Conservation (phyloP, 2,797 vertebrate genomes). For the Danio albolineatus region DNA sequence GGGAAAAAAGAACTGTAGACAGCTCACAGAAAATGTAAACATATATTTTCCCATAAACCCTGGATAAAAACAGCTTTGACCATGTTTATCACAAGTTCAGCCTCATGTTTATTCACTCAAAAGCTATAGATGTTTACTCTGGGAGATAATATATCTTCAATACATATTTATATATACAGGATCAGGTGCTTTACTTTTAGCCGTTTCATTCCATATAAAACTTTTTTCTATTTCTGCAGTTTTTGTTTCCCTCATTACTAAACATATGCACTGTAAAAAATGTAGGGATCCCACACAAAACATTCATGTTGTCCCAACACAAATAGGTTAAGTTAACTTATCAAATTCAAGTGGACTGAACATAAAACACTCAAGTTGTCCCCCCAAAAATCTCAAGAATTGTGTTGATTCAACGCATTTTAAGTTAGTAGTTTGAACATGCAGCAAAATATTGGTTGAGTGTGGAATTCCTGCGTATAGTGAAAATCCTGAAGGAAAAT, state of each 20-base stretch:
- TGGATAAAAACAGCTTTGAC: constrained; percentile 6
- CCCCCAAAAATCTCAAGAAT: no score
- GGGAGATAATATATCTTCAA: constrained; percentile 6
- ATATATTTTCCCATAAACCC: constrained; percentile 27
- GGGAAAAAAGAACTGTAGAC: constrained; percentile 19
- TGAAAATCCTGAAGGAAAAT: not conserved
- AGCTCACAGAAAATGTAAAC: constrained; percentile 40
- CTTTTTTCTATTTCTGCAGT: not conserved
- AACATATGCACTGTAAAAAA: not conserved
- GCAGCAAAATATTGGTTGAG: no score
- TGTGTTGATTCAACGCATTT: no score
- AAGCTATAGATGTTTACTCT: constrained; percentile 18
- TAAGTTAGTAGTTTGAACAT: no score
- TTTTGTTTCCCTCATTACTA: constrained; percentile 16
- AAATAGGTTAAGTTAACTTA: no score
- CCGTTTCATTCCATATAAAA: not conserved
- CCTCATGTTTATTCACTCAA: constrained; percentile 27
- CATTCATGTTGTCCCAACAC: no score
- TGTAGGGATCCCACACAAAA: no score
- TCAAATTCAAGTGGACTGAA: no score
- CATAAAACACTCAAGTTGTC: no score
- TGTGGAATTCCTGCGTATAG: not conserved
- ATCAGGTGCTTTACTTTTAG: not conserved
- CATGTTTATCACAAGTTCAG: constrained; percentile 15
- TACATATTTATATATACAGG: constrained; percentile 1